Conservation (phyloP, 1,140 invertebrate species). For the Apolygus lucorum region DNA sequence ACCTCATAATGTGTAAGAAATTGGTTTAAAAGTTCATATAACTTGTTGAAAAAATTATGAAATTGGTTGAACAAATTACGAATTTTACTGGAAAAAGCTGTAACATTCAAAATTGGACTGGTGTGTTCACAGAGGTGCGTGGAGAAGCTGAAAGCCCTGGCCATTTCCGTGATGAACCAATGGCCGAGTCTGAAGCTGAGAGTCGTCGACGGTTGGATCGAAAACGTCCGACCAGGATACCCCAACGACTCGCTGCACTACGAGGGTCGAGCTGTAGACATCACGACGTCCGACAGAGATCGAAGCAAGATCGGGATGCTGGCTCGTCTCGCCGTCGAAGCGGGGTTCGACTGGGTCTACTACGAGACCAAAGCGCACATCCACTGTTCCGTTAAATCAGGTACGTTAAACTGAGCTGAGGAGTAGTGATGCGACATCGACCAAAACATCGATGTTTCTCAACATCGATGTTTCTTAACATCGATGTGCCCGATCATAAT, state of each 20-base stretch:
- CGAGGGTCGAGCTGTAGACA: constrained; percentile 90
- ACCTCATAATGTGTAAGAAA: too few relatives aligned
- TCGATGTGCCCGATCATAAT: not conserved
- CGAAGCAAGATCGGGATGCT: constrained; percentile 90
- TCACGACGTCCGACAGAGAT: constrained; percentile 88
- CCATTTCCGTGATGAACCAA: constrained; percentile 94
- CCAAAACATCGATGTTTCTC: not conserved
- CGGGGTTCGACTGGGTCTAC: constrained; percentile 97
- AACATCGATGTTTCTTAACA: not conserved
- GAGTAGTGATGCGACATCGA: not conserved
- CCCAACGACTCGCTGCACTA: constrained; percentile 85
- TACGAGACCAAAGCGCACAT: constrained; percentile 91
- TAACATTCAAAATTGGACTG: too few relatives aligned
- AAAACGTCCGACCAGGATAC: constrained; percentile 51
- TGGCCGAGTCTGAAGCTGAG: constrained; percentile 89
- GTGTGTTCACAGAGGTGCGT: constrained; percentile 79
- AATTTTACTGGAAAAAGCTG: too few relatives aligned
- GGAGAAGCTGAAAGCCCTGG: constrained; percentile 87
- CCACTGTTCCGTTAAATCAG: constrained; percentile 95
- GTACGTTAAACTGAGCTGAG: constrained; percentile 47
- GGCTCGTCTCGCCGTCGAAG: constrained; percentile 88
- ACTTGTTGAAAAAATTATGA: too few relatives aligned
- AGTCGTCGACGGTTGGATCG: constrained; percentile 93
- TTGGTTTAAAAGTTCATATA: too few relatives aligned
- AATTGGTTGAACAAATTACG: too few relatives aligned